phyloP scores from a whole-genome alignment of 2,888 invertebrate species.

The Dasypogon diadema region DNA sequence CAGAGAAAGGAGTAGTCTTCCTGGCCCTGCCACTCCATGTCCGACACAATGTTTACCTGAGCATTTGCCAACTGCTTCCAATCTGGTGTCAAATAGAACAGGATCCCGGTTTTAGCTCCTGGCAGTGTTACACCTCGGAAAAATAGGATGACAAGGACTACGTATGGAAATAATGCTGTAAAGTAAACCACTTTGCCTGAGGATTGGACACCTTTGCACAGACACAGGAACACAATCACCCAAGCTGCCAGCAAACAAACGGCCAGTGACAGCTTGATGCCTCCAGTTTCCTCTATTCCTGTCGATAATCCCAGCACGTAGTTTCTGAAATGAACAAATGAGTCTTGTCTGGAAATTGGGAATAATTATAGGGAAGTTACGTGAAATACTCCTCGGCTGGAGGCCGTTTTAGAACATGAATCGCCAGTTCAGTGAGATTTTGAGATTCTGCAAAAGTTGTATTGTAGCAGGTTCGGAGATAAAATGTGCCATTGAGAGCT shows the following conservation, averaged over 20 bases:
- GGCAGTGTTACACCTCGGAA: constrained; percentile 83
- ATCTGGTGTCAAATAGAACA: constrained; percentile 84
- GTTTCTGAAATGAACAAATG: constrained; percentile 67
- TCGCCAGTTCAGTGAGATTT: constrained; percentile 72
- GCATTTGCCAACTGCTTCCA: constrained; percentile 80
- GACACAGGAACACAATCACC: constrained; percentile 81
- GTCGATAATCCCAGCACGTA: constrained; percentile 72
- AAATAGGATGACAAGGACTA: constrained; percentile 80
- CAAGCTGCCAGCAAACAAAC: constrained; percentile 81
- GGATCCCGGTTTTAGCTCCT: constrained; percentile 81
- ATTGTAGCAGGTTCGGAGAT: constrained; percentile 74
- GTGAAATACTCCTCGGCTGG: constrained; percentile 82
- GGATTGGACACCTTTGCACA: constrained; percentile 84
- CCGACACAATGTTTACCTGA: constrained; percentile 70
- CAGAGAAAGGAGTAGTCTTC: too few species aligned
- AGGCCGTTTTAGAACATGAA: constrained; percentile 73
- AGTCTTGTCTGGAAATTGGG: neutral
- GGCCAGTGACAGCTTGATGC: constrained; percentile 77
- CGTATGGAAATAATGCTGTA: constrained; percentile 81
- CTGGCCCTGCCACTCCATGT: too few species aligned
- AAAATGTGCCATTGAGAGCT: constrained; percentile 75
- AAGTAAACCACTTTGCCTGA: constrained; percentile 86
- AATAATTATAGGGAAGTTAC: constrained; percentile 67
- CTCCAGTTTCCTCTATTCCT: constrained; percentile 80
- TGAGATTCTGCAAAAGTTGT: constrained; percentile 71